Conservation (phyloP, 2,113 vertebrate species). For the Cinclus cinclus region DNA sequence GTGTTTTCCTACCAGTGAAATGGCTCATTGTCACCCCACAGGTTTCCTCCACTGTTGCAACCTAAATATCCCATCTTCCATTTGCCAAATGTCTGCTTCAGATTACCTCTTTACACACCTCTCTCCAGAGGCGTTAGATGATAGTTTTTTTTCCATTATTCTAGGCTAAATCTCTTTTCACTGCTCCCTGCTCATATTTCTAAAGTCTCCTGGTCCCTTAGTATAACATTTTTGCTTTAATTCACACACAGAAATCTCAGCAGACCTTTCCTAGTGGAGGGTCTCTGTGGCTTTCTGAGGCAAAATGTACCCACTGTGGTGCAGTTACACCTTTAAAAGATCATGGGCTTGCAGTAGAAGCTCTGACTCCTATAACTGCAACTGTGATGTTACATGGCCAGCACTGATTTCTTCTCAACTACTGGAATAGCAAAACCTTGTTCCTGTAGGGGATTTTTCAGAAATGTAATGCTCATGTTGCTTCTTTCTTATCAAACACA, state of each 20-base stretch:
- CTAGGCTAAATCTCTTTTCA: not conserved
- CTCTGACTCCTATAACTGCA: not conserved
- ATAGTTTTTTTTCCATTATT: not conserved
- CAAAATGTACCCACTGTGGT: not conserved
- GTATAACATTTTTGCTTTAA: not conserved
- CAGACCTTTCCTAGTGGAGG: not conserved
- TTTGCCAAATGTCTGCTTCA: not conserved
- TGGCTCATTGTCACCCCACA: not conserved
- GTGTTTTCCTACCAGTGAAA: not conserved
- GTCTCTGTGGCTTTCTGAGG: not conserved
- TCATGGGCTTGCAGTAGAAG: not conserved
- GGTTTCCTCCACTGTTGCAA: not conserved
- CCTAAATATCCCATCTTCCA: not conserved
- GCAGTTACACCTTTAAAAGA: not conserved
- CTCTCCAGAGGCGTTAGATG: not conserved
- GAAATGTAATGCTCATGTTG: rapidly evolving
- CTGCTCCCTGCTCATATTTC: not conserved
- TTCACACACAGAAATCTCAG: not conserved
- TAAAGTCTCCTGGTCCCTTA: not conserved
- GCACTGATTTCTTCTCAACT: not conserved
- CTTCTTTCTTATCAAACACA: not conserved
- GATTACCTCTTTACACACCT: not conserved
- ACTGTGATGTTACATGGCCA: not conserved
- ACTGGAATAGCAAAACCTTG: not conserved
- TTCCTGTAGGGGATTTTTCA: not conserved